Base-by-base conservation (phyloP, 2,797 vertebrate species). In the Sebastes itinus region DNA sequence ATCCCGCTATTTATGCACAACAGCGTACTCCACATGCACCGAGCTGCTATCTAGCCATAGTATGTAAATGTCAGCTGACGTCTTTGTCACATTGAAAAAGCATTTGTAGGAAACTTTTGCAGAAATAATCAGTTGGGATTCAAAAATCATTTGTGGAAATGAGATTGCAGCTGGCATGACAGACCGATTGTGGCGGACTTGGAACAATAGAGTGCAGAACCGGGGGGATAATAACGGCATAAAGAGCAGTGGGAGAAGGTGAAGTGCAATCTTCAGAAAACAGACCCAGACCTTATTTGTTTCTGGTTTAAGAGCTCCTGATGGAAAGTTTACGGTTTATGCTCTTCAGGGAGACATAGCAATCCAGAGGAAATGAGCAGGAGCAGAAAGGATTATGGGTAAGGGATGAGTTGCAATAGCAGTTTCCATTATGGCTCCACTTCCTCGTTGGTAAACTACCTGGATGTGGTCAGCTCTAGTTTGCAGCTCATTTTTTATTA, bases 41-140 rank as follows among this genome's bases (percentile, higher is more conserved):
- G 1, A 10, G 23, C 1, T 12, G 6, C n/a, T 28, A 28, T 60
- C 0, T 1, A 16, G 22, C 22, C n/a, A 59, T 0, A 25, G 16
- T 18, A 25, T 35, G 59, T 8, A 38, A 74, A 42, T 65, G 8
- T 2, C 14, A 58, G 25, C 52, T 46, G 14, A 59, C 8, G 3
- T 46, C 9, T 23, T 46, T 0, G 12, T 46, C 9, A 30, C 63
- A 23, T n/a, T 46, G 35, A 59, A 30, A 59, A 25, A 65, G 25
- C 18, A 35, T 74, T 55, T 33, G 42, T 63, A 16, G n/a, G 10
- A 35, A 27, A 54, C 11, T 3, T 58, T 25, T 20, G n/a, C 38
- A 38, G 32, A 71, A 71, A 42, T 70, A 63, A 30, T 56, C 27
- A 25, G 6, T 9, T 30, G 18, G 52, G 54, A 30, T 25, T 46